phyloP scores from a whole-genome alignment of 2,888 invertebrate genomes.

The Malthinus flaveolus region DNA sequence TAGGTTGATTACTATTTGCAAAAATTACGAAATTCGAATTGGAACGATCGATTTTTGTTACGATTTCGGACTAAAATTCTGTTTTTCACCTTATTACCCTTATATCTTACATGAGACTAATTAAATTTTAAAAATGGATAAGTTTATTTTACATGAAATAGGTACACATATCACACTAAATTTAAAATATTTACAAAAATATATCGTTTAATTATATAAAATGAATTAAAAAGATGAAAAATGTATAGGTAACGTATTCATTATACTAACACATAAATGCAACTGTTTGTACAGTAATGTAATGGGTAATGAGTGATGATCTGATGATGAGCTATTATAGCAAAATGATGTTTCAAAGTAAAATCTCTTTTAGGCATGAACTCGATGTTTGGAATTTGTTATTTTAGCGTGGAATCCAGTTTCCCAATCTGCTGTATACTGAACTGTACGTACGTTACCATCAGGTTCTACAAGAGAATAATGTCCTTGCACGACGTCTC shows the following conservation, averaged over 20 bases:
- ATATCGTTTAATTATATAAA: slow-evolving; percentile 8
- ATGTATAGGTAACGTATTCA: background rate
- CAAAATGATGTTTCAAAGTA: background rate
- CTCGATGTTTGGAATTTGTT: slow-evolving; percentile 56
- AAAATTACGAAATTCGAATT: background rate
- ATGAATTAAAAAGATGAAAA: background rate
- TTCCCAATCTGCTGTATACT: slow-evolving; percentile 78
- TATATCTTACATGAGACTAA: too few species aligned
- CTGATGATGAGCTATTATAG: slow-evolving; percentile 17
- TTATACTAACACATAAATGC: background rate
- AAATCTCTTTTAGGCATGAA: slow-evolving; percentile 14
- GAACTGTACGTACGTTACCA: slow-evolving; percentile 73
- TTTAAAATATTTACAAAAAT: slow-evolving; percentile 19
- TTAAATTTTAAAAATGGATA: slow-evolving; percentile 6
- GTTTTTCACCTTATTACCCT: too few species aligned
- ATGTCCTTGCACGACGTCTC: slow-evolving; percentile 71
- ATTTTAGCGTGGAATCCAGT: slow-evolving; percentile 77
- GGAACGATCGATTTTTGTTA: too few species aligned
- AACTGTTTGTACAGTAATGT: background rate
- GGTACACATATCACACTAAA: slow-evolving; percentile 15
- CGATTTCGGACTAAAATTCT: too few species aligned
- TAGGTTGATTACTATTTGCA: background rate
- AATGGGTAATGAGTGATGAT: slow-evolving; percentile 1
- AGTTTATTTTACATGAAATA: slow-evolving; percentile 12
- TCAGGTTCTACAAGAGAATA: slow-evolving; percentile 66